Percentiles rank a stretch among this genome's conserved stretches.
Conservation (phyloP, 2,888 invertebrate species). For the Coecobrya sp. region DNA sequence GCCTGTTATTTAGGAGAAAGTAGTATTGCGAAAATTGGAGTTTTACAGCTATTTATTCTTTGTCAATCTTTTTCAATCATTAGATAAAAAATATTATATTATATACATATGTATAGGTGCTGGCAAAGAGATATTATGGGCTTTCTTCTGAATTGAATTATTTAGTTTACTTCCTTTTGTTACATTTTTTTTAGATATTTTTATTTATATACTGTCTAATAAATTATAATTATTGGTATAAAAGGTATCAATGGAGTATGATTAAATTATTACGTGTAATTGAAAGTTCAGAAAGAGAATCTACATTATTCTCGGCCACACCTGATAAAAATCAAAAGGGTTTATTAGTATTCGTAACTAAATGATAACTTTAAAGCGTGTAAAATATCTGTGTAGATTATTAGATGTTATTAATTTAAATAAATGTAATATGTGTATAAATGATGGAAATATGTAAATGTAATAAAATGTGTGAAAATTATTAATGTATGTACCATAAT, state of each 20-base stretch:
- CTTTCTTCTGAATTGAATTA: constrained; percentile 36
- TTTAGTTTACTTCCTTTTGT: constrained; percentile 12
- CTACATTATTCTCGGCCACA: constrained; percentile 37
- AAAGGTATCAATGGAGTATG: neutral
- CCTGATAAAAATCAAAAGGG: constrained; percentile 51
- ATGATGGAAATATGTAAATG: constrained; percentile 14
- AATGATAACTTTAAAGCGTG: neutral
- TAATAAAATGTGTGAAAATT: neutral
- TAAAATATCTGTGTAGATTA: constrained; percentile 12
- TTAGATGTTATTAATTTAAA: constrained; percentile 4
- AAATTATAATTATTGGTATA: neutral
- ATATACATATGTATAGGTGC: constrained; percentile 15
- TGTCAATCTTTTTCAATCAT: neutral
- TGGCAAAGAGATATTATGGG: constrained; percentile 37
- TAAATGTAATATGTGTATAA: neutral
- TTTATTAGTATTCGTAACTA: constrained; percentile 44
- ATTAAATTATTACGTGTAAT: constrained; percentile 7
- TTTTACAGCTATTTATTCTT: neutral
- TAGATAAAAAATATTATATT: neutral
- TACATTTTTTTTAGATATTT: constrained; percentile 40
- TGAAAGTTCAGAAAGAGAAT: constrained; percentile 43
- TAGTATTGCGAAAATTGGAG: too few species aligned
- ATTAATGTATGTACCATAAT: neutral
- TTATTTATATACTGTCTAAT: constrained; percentile 9
- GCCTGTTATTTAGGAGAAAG: too few species aligned